A percentile compares a stretch with the other conserved stretches of the same genome.
Conservation (phyloP, 1,140 invertebrate genomes). For the Callitettix versicolor region DNA sequence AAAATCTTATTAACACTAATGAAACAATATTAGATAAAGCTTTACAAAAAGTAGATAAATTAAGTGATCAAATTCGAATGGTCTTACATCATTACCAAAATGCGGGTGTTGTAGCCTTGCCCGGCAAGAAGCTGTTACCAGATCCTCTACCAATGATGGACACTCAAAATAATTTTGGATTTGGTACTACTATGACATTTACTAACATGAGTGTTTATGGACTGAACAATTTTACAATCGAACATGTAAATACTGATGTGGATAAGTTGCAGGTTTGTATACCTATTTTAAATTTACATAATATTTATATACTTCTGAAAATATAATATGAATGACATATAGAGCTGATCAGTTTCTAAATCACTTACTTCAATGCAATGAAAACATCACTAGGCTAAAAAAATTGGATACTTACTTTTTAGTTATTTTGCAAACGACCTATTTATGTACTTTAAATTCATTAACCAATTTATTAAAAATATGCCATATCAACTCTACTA, state of each 20-base stretch:
- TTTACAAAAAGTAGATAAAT: constrained; percentile 10
- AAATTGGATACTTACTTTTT: no score
- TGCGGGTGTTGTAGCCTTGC: constrained; percentile 62
- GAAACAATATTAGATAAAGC: not conserved
- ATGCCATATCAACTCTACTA: no score
- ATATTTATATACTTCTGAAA: no score
- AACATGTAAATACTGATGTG: constrained; percentile 26
- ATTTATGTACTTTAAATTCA: no score
- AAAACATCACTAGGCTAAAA: no score
- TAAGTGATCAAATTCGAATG: constrained; percentile 44
- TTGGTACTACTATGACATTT: constrained; percentile 55
- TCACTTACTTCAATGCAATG: no score
- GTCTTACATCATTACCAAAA: constrained; percentile 72
- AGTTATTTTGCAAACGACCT: no score
- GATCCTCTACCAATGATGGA: constrained; percentile 70
- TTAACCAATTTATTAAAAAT: no score
- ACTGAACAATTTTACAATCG: constrained; percentile 38
- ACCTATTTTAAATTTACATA: no score
- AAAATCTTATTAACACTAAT: not conserved
- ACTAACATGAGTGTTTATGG: constrained; percentile 60
- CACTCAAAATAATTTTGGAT: constrained; percentile 56
- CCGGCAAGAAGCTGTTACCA: constrained; percentile 53
- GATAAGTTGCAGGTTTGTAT: constrained; percentile 26
- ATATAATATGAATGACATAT: no score
- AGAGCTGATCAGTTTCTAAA: no score